Conservation (phyloP, 1,140 invertebrate genomes). For the Drosophila bocqueti region DNA sequence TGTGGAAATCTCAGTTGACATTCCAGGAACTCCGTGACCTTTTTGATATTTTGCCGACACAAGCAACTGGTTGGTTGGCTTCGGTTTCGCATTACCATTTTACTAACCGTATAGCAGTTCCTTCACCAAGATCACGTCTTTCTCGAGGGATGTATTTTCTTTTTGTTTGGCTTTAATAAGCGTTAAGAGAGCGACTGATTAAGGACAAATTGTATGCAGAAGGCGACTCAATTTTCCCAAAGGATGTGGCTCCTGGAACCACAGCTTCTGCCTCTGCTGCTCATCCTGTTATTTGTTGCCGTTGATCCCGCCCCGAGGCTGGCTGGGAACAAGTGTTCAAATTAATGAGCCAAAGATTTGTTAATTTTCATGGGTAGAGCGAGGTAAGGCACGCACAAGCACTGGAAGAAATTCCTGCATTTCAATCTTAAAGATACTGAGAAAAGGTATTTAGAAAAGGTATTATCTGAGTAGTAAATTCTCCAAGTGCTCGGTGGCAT, state of each 20-base stretch:
- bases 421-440: neutral
- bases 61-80: slow-evolving; percentile 16
- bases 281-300: slow-evolving; percentile 16
- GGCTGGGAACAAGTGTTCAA: slow-evolving; percentile 68
- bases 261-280: slow-evolving; percentile 11
- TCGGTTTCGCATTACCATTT: slow-evolving; percentile 71
- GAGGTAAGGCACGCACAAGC: slow-evolving; percentile 26
- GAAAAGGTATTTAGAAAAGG: neutral
- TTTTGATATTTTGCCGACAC: slow-evolving; percentile 62
- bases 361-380: slow-evolving; percentile 73
- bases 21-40: slow-evolving; percentile 70
- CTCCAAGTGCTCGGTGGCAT: slow-evolving; percentile 6
- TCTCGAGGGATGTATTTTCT: slow-evolving; percentile 9
- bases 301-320: slow-evolving; percentile 38
- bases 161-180: slow-evolving; percentile 72
- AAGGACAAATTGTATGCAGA: slow-evolving; percentile 59
- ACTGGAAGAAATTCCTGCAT: slow-evolving; percentile 5
- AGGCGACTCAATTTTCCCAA: slow-evolving; percentile 68
- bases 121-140: slow-evolving; percentile 29
- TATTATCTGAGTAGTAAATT: neutral
- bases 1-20: slow-evolving; percentile 83
- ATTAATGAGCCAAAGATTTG: slow-evolving; percentile 81
- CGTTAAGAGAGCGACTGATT: slow-evolving; percentile 69
- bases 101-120: slow-evolving; percentile 24
- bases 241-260: slow-evolving; percentile 28